These are phyloP conservation scores for Eretmochelys imbricata DNA, from an alignment of 2,113 vertebrate species.

Conservation along the genomic window DNA sequence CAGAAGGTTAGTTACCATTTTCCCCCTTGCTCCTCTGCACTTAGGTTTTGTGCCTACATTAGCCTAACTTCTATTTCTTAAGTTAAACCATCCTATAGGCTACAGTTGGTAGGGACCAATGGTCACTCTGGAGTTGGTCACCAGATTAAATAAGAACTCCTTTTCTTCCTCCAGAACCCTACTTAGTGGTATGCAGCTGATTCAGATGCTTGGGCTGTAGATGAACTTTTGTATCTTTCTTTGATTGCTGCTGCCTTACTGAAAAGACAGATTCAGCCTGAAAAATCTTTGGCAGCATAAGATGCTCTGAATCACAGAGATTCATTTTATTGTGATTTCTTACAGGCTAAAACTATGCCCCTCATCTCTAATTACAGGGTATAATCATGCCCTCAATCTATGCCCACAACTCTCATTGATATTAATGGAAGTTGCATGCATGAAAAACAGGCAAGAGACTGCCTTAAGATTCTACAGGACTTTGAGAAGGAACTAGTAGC, in stretches of 20 bases:
- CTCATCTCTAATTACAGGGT: too few relatives aligned
- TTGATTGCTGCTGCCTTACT: too few relatives aligned
- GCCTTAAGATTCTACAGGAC: neutral
- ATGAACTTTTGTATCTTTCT: neutral
- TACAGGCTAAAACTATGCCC: neutral
- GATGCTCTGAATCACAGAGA: neutral
- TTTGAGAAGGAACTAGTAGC: neutral
- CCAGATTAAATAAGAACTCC: neutral
- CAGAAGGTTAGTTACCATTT: too few relatives aligned
- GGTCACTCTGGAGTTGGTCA: too few relatives aligned
- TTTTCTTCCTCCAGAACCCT: neutral
- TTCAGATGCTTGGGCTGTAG: neutral
- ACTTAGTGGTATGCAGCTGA: neutral
- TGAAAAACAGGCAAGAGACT: neutral
- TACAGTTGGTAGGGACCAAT: too few relatives aligned
- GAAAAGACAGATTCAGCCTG: neutral
- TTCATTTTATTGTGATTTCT: neutral
- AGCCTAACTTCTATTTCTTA: too few relatives aligned
- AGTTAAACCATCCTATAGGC: too few relatives aligned
- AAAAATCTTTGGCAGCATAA: neutral
- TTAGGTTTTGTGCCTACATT: too few relatives aligned
- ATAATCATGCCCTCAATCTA: neutral
- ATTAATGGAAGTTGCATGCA: neutral
- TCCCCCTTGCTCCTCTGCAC: too few relatives aligned
- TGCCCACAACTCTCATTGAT: neutral